Percentiles rank a stretch among this genome's conserved stretches.
phyloP scores from a whole-genome alignment of 2,797 vertebrate genomes.

The Tenualosa thibaudeaui region DNA sequence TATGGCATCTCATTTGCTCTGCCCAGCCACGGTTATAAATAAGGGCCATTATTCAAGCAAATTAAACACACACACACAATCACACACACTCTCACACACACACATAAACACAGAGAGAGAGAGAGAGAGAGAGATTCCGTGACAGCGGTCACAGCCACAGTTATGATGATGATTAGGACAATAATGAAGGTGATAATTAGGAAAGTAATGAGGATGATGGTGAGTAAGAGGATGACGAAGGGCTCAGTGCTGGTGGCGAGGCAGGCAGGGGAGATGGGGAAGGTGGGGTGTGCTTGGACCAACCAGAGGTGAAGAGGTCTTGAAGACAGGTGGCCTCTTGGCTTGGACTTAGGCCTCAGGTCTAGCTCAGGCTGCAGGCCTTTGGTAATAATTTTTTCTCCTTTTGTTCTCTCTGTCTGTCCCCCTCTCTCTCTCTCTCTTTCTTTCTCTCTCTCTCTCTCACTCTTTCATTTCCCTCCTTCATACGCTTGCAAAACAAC shows the following conservation, averaged over 20 bases:
- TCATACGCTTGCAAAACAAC: background rate
- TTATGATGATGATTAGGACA: background rate
- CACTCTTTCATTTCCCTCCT: background rate
- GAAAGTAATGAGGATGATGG: slow-evolving; percentile 17
- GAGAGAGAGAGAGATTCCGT: background rate
- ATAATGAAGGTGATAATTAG: slow-evolving; percentile 23
- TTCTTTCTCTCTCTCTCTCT: no score
- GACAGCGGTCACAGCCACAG: slow-evolving; percentile 36
- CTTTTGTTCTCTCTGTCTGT: background rate
- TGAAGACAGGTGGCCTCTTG: background rate
- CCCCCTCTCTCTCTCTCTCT: background rate
- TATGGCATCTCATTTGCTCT: slow-evolving; percentile 62
- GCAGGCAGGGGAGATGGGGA: background rate
- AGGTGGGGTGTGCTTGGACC: background rate
- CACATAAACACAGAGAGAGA: background rate
- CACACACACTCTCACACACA: background rate
- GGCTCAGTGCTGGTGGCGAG: background rate
- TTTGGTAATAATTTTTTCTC: background rate
- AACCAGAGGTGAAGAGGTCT: background rate
- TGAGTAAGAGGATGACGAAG: slow-evolving; percentile 20
- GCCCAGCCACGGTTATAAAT: slow-evolving; percentile 50
- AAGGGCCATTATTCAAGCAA: slow-evolving; percentile 48
- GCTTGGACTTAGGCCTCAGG: background rate
- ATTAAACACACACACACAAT: slow-evolving; percentile 38
- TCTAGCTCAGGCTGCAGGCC: background rate